Conservation (phyloP, 2,113 vertebrate genomes). For the Isichthys henryi region DNA sequence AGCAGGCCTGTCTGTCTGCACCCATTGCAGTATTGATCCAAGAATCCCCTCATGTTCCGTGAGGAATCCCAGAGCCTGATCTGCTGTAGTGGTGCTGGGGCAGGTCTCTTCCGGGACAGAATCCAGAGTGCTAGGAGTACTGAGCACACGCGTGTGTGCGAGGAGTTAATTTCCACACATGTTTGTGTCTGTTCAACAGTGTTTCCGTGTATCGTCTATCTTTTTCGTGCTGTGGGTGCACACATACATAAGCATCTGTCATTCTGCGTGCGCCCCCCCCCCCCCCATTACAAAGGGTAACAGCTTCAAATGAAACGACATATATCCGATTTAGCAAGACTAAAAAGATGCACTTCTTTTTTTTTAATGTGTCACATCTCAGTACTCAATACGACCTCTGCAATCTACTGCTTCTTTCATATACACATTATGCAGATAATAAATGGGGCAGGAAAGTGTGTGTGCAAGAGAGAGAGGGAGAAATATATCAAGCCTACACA, state of each 20-base stretch:
- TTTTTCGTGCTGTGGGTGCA: neutral
- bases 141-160: neutral
- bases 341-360: constrained; percentile 7
- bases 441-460: constrained; percentile 25
- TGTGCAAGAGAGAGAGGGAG: constrained; percentile 30
- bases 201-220: neutral
- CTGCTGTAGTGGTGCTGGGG: neutral
- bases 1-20: constrained; percentile 37
- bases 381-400: neutral
- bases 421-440: constrained; percentile 37
- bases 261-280: neutral
- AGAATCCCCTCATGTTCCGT: constrained; percentile 2
- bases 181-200: constrained; percentile 9
- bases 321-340: neutral
- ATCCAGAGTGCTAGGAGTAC: neutral
- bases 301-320: neutral
- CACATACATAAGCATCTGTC: neutral
- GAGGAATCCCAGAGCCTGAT: constrained; percentile 10
- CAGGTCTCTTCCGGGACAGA: neutral
- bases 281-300: neutral
- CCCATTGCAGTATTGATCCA: neutral
- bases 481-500: constrained; percentile 45
- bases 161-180: constrained; percentile 13
- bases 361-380: neutral
- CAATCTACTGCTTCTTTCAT: constrained; percentile 41